Evolutionary conservation across 2,113 vertebrate species (phyloP), one percentile per base, ranked within the genome.

Genomic region (Plectropomus leopardus): DNA sequence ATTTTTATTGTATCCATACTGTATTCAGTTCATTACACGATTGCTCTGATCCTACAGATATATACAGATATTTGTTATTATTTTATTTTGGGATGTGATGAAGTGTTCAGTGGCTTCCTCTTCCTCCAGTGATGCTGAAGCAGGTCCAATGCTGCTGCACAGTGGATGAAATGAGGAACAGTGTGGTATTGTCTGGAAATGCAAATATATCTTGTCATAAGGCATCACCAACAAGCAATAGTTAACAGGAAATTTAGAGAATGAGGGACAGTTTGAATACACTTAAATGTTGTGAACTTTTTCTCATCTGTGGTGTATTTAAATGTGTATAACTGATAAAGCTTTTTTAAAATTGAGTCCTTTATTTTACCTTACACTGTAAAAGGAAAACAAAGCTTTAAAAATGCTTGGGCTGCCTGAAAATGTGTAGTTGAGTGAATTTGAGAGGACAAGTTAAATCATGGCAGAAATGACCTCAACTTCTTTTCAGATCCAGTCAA

Each of bases 101-200:
- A 50, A 50, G 57, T 65, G 36, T 36, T 66, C 7, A 15, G 10
- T 42, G 57, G 23, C 17, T 5, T 48, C 64, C 15, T 69, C 48
- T 26, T 70, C 36, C 30, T 44, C 34, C 40, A 14, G 32, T 44
- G 80, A 75, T 83, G 80, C 54, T 44, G 75, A 58, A 67, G 54
- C 66, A 80, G 55, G 60, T 64, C 50, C 66, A 57, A 32, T 30
- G 53, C 51, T 58, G 50, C 58, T 50, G 32, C 59, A 34, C 57
- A 58, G 9, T 21, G 59, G 36, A 51, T 61, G 51, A 55, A 60
- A 72, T 40, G 19, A 68, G 30, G 26, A 66, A 17, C 21, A 21
- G 21, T 53, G 21, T 48, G 30, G 1, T 30, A 11, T 21, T 60
- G 68, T 45, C 9, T 57, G 32, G 13, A 14, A 23, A 26, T 47